Evolutionary conservation across 2,888 invertebrate species (phyloP), one percentile per base, ranked within the genome.

Genomic region (Phymatocera aterrima): DNA sequence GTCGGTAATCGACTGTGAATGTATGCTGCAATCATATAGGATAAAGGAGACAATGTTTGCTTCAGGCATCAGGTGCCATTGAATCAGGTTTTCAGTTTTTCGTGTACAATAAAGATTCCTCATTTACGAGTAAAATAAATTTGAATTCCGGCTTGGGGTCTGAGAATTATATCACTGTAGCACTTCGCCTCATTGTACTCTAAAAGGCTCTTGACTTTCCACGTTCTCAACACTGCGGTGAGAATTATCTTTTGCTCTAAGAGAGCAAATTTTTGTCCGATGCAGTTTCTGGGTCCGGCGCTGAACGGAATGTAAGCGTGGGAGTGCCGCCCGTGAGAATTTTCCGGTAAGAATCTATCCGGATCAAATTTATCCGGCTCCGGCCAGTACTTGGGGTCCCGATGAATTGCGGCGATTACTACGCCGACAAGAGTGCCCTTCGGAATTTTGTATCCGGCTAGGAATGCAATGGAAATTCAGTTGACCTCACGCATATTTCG

Each of bases 341-440:
- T 91, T 82, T 91, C 90, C 0, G 90, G 89, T 37, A 90, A 83
- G 84, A 92, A 91, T 80, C 91, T 83, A 46, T 91, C 91, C 1
- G 91, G 91, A 82, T 91, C 90, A 80, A 91, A 92, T 80, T 85
- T 88, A 46, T 89, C 84, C 15, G 93, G 92, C 65, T 93, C 85
- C 4, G 92, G 91, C 84, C 91, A 93, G 40, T 91, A 84, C 1
- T 88, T 86, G 1, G 91, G 90, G 84, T 92, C 90, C 34, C 91
- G 91, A 84, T 92, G 92, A 48, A 92, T 85, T 79, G 92, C 88
- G 80, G 91, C 92, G 31, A 91, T 83, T 18, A 91, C 87, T 40
- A 91, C 86, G 18, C 83, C 86, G 0, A 92, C 79, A 8, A 84
- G 86, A 0, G 90, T 87, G 1, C 90, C 91, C 81, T 91, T 91